Base-by-base conservation (phyloP, 2,797 vertebrate species). In the Corythornis leucogaster region DNA sequence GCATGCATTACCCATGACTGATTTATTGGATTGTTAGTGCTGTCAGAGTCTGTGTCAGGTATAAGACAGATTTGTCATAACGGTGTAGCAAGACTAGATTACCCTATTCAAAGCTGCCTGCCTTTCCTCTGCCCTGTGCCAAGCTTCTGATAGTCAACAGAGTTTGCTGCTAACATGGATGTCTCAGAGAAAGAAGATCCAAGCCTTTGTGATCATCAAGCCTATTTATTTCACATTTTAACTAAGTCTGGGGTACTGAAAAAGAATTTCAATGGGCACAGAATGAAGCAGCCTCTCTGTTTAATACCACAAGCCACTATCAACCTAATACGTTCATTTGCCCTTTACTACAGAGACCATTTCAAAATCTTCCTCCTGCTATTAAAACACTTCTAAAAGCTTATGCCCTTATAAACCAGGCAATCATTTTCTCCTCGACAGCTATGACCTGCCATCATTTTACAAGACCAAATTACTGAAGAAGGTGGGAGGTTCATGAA, bases 341-440 rank as follows among this genome's bases (percentile, higher is more conserved):
- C 78, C 78, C 86, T 94, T 85, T 80, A 80, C 84, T 61, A 48
- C 64, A 85, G 57, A 86, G 22, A 68, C 50, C 57, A 90, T 91
- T 91, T 89, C 66, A 92, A 93, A 94, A 87, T 50, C 78, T 89
- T 88, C 71, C 71, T 85, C 38, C 68, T 85, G 80, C 75, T 85
- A 82, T 93, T 95, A 93, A 94, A 93, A 88, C 48, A 48, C 85
- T 84, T 91, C 71, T 85, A 82, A 67, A 91, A 93, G 75, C 57
- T 89, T 87, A 78, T 86, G 58, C 64, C 83, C 68, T 93, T 88
- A 54, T 82, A 91, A 88, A 71, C 71, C 61, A 62, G 91, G 62
- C 62, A 86, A 90, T 90, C 83, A 64, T 90, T 93, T 80, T 58
- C 40, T 9, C 50, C 75, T 91, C 0, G 1, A 91, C 58, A 86